phyloP scores from a whole-genome alignment of 2,113 vertebrate genomes.

The Anser brachyrhynchus region DNA sequence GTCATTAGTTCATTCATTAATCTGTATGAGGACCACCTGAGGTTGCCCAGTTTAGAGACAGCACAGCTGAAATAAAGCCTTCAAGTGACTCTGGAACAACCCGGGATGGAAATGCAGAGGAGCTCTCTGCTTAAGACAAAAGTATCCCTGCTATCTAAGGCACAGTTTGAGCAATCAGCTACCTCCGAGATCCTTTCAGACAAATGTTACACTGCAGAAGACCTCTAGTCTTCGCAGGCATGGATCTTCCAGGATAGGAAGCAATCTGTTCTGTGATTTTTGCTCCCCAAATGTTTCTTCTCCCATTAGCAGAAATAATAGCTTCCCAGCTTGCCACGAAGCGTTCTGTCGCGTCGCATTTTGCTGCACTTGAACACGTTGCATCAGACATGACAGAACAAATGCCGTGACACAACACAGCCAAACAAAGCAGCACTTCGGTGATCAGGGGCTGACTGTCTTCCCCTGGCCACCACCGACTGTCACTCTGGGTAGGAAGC shows the following conservation, averaged over 20 bases:
- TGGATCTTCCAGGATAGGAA: neutral
- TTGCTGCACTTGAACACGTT: neutral
- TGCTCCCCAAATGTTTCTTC: neutral
- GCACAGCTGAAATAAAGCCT: neutral
- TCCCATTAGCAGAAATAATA: neutral
- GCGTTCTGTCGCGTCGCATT: neutral
- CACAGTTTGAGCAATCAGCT: neutral
- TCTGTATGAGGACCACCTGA: neutral
- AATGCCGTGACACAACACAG: neutral
- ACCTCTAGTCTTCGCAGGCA: neutral
- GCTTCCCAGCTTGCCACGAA: neutral
- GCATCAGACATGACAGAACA: neutral
- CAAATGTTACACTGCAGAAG: neutral
- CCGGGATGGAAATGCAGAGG: neutral
- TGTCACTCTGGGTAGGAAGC: neutral
- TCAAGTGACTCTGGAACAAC: neutral
- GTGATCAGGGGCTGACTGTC: neutral
- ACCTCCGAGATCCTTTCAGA: neutral
- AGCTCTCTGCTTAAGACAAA: neutral
- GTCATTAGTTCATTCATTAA: neutral
- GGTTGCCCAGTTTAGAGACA: no score
- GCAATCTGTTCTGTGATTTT: neutral
- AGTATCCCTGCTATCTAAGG: neutral
- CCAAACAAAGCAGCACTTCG: neutral
- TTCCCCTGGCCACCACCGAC: neutral